A percentile compares a stretch with the other conserved stretches of the same genome.
Evolutionary conservation across 2,888 invertebrate species (phyloP).

Genomic region (Chelonus formosanus): DNA sequence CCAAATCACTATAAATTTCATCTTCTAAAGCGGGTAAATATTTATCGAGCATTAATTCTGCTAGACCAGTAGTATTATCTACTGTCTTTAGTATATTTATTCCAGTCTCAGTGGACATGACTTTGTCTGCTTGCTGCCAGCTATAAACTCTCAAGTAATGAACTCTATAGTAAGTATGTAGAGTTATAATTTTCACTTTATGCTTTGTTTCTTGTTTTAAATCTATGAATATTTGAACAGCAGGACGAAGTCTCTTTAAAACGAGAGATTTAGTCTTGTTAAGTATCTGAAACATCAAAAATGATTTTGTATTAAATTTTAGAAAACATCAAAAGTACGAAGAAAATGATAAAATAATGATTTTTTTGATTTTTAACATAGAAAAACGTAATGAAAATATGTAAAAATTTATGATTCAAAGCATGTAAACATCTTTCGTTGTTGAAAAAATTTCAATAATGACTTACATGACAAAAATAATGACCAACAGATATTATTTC

Average conservation of each 20-base stretch:
- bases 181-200: conserved; percentile 51
- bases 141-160: conserved; percentile 75
- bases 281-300: conserved; percentile 50
- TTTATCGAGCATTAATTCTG: conserved; percentile 78
- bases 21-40: conserved; percentile 73
- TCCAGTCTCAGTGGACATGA: conserved; percentile 77
- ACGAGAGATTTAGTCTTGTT: conserved; percentile 58
- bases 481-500: too few relatives aligned
- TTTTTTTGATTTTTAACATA: too few relatives aligned
- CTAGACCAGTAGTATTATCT: conserved; percentile 74
- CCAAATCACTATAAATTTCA: conserved; percentile 67
- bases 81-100: conserved; percentile 75
- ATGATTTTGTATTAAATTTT: conserved; percentile 33
- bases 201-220: conserved; percentile 54
- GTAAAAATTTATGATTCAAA: not conserved
- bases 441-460: too few relatives aligned
- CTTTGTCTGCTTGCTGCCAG: conserved; percentile 77
- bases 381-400: too few relatives aligned
- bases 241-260: conserved; percentile 50
- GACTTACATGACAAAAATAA: too few relatives aligned
- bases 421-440: too few relatives aligned
- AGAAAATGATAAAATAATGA: too few relatives aligned
- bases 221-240: conserved; percentile 52
- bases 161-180: conserved; percentile 66
- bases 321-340: not conserved